These are phyloP conservation scores for Synanthedon tipuliformis DNA, from an alignment of 2,888 invertebrate genomes.

Conservation along the genomic window DNA sequence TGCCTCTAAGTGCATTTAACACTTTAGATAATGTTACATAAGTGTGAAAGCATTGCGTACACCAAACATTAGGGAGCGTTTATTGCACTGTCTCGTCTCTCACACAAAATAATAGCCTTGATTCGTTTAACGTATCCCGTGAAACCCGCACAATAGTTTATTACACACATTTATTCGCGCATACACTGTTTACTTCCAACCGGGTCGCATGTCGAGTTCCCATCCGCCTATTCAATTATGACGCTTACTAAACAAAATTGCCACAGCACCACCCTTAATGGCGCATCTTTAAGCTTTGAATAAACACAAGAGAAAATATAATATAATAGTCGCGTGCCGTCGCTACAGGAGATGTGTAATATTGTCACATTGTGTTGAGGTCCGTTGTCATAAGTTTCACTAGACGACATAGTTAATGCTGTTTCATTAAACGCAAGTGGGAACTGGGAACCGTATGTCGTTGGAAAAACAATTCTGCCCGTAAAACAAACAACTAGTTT, in stretches of 20 bases:
- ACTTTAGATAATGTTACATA: slow-evolving; percentile 52
- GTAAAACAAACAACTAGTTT: slow-evolving; percentile 26
- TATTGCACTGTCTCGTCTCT: slow-evolving; percentile 26
- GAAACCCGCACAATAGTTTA: slow-evolving; percentile 43
- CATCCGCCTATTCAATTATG: slow-evolving; percentile 65
- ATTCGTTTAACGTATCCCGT: slow-evolving; percentile 38
- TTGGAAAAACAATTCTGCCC: slow-evolving; percentile 12
- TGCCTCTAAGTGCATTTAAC: slow-evolving; percentile 48
- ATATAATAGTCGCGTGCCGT: slow-evolving; percentile 56
- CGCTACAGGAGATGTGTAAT: slow-evolving; percentile 57
- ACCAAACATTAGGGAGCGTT: slow-evolving; percentile 36
- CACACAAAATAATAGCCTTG: slow-evolving; percentile 29
- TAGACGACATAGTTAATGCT: slow-evolving; percentile 13
- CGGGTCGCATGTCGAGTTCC: slow-evolving; percentile 53
- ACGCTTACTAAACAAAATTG: slow-evolving; percentile 47
- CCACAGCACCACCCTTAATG: slow-evolving; percentile 56
- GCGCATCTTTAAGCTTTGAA: slow-evolving; percentile 50
- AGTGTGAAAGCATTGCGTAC: slow-evolving; percentile 35
- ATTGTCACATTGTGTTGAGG: slow-evolving; percentile 29
- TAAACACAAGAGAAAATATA: slow-evolving; percentile 47
- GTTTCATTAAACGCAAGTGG: slow-evolving; percentile 15
- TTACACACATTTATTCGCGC: slow-evolving; percentile 52
- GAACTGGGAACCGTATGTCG: neutral
- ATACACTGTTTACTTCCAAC: slow-evolving; percentile 28
- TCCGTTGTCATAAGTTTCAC: slow-evolving; percentile 22